Evolutionary conservation across 2,888 invertebrate genomes (phyloP).

Genomic region (Synanthedon andrenaeformis): DNA sequence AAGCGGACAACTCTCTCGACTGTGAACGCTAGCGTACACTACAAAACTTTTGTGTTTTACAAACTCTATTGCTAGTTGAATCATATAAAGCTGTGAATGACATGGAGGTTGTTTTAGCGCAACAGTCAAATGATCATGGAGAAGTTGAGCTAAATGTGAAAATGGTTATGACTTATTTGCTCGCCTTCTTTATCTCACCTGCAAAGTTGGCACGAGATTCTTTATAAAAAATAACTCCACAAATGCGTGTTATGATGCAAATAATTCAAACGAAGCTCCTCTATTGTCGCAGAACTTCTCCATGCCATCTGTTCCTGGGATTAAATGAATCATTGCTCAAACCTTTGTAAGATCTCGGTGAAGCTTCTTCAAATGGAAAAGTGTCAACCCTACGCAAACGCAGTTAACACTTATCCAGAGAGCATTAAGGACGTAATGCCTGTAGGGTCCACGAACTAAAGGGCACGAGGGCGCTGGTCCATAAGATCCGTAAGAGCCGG

Average conservation of each 20-base stretch:
- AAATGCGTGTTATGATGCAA: conserved; percentile 28
- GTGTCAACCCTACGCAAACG: conserved; percentile 85
- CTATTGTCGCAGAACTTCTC: conserved; percentile 26
- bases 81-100: conserved; percentile 38
- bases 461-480: conserved; percentile 83
- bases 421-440: conserved; percentile 91
- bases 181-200: background rate
- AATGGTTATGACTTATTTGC: background rate
- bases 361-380: conserved; percentile 85
- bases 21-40: conserved; percentile 33
- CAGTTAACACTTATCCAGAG: conserved; percentile 91
- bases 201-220: background rate
- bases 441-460: conserved; percentile 86
- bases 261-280: conserved; percentile 27
- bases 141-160: conserved; percentile 14
- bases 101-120: conserved; percentile 13
- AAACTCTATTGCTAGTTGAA: conserved; percentile 25
- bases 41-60: conserved; percentile 31
- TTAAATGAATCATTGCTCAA: conserved; percentile 18
- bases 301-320: conserved; percentile 23
- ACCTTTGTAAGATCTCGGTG: conserved; percentile 84
- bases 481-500: conserved; percentile 78
- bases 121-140: conserved; percentile 36
- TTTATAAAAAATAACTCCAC: conserved; percentile 9
- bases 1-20: conserved; percentile 13